Conservation (phyloP, 2,797 vertebrate species). For the Poecilia velifera region DNA sequence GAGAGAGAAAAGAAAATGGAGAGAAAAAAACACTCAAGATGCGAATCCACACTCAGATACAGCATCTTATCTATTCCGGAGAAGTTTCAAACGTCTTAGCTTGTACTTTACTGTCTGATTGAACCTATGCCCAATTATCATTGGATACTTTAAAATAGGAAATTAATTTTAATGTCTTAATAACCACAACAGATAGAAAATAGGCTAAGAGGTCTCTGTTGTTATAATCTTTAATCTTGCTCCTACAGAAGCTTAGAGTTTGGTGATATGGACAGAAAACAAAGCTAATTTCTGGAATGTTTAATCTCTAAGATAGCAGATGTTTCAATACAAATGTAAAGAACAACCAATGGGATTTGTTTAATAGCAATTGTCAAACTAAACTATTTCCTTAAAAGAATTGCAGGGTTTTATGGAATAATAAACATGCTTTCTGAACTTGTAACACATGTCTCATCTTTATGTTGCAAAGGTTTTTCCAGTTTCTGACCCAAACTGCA, state of each 20-base stretch:
- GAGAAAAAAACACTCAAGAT: background rate
- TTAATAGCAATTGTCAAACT: background rate
- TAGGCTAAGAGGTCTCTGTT: background rate
- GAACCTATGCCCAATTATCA: background rate
- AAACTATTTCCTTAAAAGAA: background rate
- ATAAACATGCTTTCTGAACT: background rate
- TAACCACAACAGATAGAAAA: background rate
- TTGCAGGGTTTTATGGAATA: background rate
- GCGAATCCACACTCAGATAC: background rate
- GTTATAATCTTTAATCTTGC: background rate
- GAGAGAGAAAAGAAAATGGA: background rate
- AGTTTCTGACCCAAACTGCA: background rate
- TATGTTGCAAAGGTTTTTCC: background rate
- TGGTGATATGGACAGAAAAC: background rate
- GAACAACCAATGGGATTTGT: background rate
- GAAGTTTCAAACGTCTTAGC: background rate
- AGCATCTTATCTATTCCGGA: background rate
- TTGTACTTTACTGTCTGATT: background rate
- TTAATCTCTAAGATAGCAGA: background rate
- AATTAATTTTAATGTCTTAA: background rate
- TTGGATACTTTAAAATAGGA: background rate
- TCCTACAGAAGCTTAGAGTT: background rate
- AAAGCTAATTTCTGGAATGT: background rate
- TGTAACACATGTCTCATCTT: background rate
- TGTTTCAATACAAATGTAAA: background rate